Percentiles rank a stretch among this genome's conserved stretches.
Conservation (phyloP, 2,113 vertebrate species). For the Pungitius pungitius region DNA sequence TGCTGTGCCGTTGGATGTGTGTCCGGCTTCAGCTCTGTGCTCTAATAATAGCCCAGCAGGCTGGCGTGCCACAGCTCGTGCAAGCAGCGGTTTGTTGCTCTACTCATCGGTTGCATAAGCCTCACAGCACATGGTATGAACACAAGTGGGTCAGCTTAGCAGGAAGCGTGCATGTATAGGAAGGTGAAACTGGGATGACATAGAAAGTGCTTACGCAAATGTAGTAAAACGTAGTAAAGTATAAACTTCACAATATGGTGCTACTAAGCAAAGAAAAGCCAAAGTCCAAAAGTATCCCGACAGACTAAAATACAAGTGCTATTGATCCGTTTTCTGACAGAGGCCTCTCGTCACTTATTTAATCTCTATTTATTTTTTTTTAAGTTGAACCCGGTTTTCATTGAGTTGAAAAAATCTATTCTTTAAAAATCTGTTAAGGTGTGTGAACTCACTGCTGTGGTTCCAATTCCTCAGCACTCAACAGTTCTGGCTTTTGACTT, state of each 20-base stretch:
- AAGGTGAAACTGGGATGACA: slow-evolving; percentile 12
- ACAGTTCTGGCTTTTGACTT: not conserved
- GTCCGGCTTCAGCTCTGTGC: slow-evolving; percentile 15
- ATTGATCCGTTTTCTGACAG: not conserved
- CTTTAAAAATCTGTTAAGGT: too few relatives aligned
- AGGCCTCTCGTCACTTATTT: not conserved
- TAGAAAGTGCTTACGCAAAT: slow-evolving; percentile 17
- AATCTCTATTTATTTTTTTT: not conserved
- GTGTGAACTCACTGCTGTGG: not conserved
- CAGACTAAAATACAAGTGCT: not conserved
- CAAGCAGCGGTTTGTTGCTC: slow-evolving; percentile 35
- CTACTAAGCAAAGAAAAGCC: not conserved
- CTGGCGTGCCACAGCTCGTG: slow-evolving; percentile 27
- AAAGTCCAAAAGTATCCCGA: not conserved
- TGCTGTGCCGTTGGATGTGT: slow-evolving; percentile 12
- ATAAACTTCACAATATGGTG: not conserved
- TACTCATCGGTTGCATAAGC: slow-evolving; percentile 61
- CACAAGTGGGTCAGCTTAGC: slow-evolving; percentile 63
- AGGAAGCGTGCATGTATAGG: not conserved
- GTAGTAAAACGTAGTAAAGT: too few relatives aligned
- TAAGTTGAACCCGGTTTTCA: not conserved
- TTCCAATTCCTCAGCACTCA: not conserved
- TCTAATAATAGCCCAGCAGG: slow-evolving; percentile 56
- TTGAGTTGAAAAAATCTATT: too few relatives aligned
- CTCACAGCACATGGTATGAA: slow-evolving; percentile 39